Base-by-base conservation (phyloP, 53 echinoderm and acorn worm genomes). In the Arbacia lixula region DNA sequence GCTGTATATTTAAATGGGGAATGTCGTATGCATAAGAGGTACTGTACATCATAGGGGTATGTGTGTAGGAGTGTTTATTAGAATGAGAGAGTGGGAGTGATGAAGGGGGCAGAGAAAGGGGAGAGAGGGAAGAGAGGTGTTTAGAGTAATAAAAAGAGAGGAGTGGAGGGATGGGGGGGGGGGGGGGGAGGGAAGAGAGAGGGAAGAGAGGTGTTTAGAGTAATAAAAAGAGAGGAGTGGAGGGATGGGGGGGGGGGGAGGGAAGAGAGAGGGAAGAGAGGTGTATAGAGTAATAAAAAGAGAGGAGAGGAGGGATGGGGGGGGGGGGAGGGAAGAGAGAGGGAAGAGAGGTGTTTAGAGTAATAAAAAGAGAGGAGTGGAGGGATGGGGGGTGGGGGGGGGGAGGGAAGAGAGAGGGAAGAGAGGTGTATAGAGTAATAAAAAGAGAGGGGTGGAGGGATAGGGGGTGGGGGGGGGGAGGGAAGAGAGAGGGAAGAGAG, bases 171-270 rank as follows among this genome's bases (percentile, higher is more conserved):
- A 24, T 22, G 58, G 10, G 26, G 58, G 24, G 20, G 37, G 14
- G 36, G 37, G 24, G 17, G 28, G 43, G 27, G 12, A 27, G n/a
- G 57, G 20, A n/a, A 16, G 14, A 57, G 25, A 57, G 24, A 36
- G 8, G 21, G 38, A 1, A 20, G 38, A 36, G 25, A 66, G 36
- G 66, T 66, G 36, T 37, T 66, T 21, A 37, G 20, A 28, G n/a
- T 34, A 32, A 36, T 36, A 36, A 31, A 20, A 37, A 37, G 11
- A 30, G 37, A 66, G 36, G 3, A 37, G 8, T n/a, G n/a, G n/a
- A n/a, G n/a, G n/a, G n/a, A n/a, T n/a, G n/a, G 27, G 29, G 33
- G 38, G 43, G 41, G 62, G 63, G 12, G 79, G 37, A 37, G 62
- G 42, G 41, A 16, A 41, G 22, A 16, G 22, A n/a, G 35, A 6